These are phyloP conservation scores for Mycogona germanica DNA, from an alignment of 2,888 invertebrate species.

Conservation along the genomic window DNA sequence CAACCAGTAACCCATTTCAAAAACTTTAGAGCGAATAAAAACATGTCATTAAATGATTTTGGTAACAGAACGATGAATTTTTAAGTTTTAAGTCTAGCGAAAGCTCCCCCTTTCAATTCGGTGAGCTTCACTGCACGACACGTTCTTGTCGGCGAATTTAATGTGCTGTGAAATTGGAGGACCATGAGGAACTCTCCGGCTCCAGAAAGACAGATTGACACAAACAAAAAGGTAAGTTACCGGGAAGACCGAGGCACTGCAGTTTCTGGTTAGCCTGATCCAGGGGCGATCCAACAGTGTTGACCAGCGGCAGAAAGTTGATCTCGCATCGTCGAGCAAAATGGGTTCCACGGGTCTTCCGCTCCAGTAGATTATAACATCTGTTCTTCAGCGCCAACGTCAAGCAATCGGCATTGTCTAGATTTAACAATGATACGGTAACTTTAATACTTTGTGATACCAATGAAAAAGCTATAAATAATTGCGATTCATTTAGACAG, in stretches of 20 bases:
- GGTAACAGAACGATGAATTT: no score
- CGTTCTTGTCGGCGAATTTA: no score
- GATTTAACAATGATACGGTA: no score
- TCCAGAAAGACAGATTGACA: background rate
- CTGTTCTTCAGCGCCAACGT: conserved; percentile 36
- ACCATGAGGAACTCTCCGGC: background rate
- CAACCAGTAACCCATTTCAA: no score
- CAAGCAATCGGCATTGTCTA: conserved; percentile 37
- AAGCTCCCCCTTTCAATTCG: no score
- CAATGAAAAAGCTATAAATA: no score
- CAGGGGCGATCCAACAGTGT: conserved; percentile 26
- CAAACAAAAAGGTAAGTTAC: conserved; percentile 1
- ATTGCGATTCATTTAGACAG: no score
- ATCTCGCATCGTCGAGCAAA: conserved; percentile 37
- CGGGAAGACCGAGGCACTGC: conserved; percentile 21
- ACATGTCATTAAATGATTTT: no score
- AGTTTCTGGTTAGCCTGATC: conserved; percentile 29
- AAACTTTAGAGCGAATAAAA: no score
- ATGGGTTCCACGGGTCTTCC: conserved; percentile 27
- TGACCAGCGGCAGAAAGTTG: conserved; percentile 39
- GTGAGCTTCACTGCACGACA: no score
- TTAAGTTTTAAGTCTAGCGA: no score
- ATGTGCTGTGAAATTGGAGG: background rate
- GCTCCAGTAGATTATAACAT: conserved; percentile 36
- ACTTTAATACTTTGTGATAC: no score